These are phyloP conservation scores for Nezara viridula DNA, from an alignment of 2,888 invertebrate genomes.

Conservation along the genomic window DNA sequence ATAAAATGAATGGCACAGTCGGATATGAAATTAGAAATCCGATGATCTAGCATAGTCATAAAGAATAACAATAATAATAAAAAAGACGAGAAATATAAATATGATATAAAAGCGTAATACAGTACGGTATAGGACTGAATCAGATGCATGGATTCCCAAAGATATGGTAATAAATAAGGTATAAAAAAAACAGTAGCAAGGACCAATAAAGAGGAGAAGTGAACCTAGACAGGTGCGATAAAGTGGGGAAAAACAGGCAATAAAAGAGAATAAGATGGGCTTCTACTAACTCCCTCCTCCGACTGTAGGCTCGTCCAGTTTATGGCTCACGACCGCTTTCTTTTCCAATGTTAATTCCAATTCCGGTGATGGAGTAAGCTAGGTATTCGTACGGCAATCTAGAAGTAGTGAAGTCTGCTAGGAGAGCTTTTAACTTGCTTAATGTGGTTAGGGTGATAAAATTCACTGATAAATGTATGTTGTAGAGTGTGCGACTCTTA, in stretches of 20 bases:
- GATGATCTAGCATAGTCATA: no score
- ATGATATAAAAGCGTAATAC: background rate
- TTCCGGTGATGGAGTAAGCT: background rate
- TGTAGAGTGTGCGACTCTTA: no score
- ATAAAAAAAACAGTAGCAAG: background rate
- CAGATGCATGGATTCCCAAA: background rate
- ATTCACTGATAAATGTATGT: no score
- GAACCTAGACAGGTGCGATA: background rate
- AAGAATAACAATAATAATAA: background rate
- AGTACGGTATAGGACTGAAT: background rate
- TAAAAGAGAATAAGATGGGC: slow-evolving; percentile 14
- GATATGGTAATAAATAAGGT: background rate
- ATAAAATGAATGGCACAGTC: no score
- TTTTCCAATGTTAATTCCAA: slow-evolving; percentile 12
- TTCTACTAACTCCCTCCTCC: background rate
- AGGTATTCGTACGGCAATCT: background rate
- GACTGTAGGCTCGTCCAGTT: background rate
- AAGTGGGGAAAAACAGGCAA: slow-evolving; percentile 6
- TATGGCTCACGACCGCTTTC: background rate
- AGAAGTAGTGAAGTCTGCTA: background rate
- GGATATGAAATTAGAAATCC: no score
- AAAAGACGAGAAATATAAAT: background rate
- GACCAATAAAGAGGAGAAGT: slow-evolving; percentile 15
- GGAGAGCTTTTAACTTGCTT: background rate
- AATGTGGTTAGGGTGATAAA: no score